Base-by-base conservation (phyloP, 2,113 vertebrate species). In the Sterrhoptilus dennistouni region DNA sequence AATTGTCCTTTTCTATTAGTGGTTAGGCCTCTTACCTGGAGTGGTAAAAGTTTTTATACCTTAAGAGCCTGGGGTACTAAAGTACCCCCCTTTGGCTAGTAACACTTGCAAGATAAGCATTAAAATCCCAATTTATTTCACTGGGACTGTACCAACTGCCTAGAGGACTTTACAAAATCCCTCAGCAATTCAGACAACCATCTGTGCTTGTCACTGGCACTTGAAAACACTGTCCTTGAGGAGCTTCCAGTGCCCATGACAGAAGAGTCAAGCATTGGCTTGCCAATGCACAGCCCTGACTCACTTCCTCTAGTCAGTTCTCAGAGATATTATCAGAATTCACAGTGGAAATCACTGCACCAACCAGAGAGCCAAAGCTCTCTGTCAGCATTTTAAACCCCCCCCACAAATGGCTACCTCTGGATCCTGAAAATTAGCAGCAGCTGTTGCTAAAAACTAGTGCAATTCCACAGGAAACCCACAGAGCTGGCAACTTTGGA, bases 381-480 rank as follows among this genome's bases (percentile, higher is more conserved):
- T 76, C 69, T 31, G 5, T 63, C 74, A 61, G 63, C 63, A 49
- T 95, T 92, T 9, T 14, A 76, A 95, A 96, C 78, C 5, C 52
- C 63, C 63, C 66, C 65, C 35, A 78, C 35, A 78, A 94, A 94
- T 88, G 83, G 63, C 63, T 86, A 75, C 66, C 90, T 60, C 59
- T 94, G 65, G 74, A 92, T 97, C 92, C 94, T 57, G 53, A 96
- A 97, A 96, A 97, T 96, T 92, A 97, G 95, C 96, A 93, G 14
- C 97, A 97, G 94, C 93, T 97, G 92, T 83, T 97, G 83, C 93
- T 94, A 77, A 96, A 96, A 97, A 85, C 76, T 53, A 87, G 89
- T 50, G 69, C 86, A 83, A 59, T 91, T 97, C 93, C 87, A 95
- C 93, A 97, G 96, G 93, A 98, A 98, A 97, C 83, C 95, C 90